These are phyloP conservation scores for Campopleginae sp. DNA, from an alignment of 2,888 invertebrate genomes.

Conservation along the genomic window DNA sequence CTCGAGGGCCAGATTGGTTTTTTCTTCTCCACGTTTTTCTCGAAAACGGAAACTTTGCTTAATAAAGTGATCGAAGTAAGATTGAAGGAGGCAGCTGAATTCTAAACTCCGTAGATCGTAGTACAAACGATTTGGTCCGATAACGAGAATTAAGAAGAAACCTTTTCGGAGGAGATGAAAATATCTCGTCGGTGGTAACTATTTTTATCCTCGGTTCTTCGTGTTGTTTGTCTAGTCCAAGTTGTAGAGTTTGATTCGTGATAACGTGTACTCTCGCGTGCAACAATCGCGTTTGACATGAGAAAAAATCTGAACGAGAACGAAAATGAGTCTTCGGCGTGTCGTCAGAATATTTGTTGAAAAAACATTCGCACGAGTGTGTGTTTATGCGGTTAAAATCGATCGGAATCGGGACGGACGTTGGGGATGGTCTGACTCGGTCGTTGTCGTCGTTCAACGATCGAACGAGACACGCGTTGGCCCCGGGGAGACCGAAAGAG, in stretches of 20 bases:
- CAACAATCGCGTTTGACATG: conserved; percentile 5
- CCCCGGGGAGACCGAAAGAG: conserved; percentile 37
- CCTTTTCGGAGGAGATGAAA: conserved; percentile 30
- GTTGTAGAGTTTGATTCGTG: conserved; percentile 23
- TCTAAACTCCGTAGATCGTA: conserved; percentile 5
- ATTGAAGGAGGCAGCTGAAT: conserved; percentile 42
- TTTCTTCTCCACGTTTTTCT: neutral
- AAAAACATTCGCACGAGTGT: neutral
- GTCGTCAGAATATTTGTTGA: conserved; percentile 52
- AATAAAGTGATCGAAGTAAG: neutral
- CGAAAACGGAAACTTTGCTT: neutral
- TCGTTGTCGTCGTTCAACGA: conserved; percentile 60
- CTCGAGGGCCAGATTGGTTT: neutral
- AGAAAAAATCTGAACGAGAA: conserved; percentile 38
- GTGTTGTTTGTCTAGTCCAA: conserved; percentile 20
- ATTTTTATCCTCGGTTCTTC: conserved; percentile 11
- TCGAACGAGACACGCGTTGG: conserved; percentile 48
- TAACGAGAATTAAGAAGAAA: conserved; percentile 2
- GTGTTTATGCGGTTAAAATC: conserved; percentile 16
- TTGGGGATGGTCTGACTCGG: conserved; percentile 47
- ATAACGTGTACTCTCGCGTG: conserved; percentile 5
- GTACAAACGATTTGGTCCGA: neutral
- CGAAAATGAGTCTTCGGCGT: conserved; percentile 56
- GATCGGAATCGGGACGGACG: conserved; percentile 62
- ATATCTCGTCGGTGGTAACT: conserved; percentile 35